Base-by-base conservation (phyloP, 23 tunicate species). In the Styela clava region DNA sequence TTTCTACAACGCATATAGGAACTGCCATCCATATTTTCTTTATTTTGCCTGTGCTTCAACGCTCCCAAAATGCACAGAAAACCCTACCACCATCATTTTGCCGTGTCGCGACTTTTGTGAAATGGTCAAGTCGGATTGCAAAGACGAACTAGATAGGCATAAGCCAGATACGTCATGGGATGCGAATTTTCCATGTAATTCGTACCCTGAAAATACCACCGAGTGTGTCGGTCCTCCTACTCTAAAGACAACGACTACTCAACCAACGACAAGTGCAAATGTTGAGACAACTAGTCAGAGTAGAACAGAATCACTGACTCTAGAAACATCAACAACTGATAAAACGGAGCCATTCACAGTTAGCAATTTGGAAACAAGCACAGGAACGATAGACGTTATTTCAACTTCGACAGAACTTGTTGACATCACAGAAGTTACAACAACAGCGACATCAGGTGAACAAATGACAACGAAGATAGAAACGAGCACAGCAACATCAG, bases 1-100 rank as follows among this genome's bases (percentile, higher is more conserved):
- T 0, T 76, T 76, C 24, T 76, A 37, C 1, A 21, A 27, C 24
- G 35, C 64, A 9, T 67, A 22, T 18, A 51, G 27, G 9, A 67
- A 22, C 71, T 76, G 81, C 24, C 65, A 76, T 44, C 24, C 21
- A 52, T 44, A 33, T 23, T 76, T 76, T 44, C 63, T 26, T 20
- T 76, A 33, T 76, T 52, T 76, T 31, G 81, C 27, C 0, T 76
- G 81, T 56, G 81, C 65, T 52, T 76, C 81, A 7, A 23, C 28
- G 18, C 65, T 76, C 29, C 81, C 81, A 44, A 76, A 24, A 51
- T 76, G 81, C 31, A 35, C 65, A 1, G 33, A 23, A 1, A 44
- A 76, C n/a, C 32, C 64, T 22, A 56, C 24, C 23, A 36, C 35
- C 9, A 56, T 44, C 64, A 44, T 52, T 7, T 27, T 44, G 67